phyloP scores from a whole-genome alignment of 2,888 invertebrate genomes.

The Meta bourneti region DNA sequence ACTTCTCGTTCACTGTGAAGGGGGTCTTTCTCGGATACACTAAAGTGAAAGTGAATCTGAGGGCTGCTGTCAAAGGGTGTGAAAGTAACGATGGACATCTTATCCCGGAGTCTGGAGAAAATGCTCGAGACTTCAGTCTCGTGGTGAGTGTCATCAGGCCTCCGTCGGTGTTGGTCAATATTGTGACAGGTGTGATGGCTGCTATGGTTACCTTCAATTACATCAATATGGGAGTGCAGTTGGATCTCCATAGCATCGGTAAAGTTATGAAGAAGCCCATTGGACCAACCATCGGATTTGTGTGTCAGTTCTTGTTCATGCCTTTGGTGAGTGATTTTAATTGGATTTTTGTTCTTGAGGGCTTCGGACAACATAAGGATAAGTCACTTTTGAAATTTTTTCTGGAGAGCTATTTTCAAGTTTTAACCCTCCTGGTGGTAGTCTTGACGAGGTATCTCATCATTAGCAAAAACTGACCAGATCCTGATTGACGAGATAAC shows the following conservation, averaged over 20 bases:
- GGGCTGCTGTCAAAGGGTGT: slow-evolving; percentile 34
- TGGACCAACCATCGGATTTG: slow-evolving; percentile 82
- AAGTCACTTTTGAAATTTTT: too few species aligned
- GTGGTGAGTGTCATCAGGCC: slow-evolving; percentile 71
- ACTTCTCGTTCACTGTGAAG: slow-evolving; percentile 80
- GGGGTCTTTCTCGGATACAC: slow-evolving; percentile 73
- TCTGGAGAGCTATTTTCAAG: too few species aligned
- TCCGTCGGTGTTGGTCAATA: slow-evolving; percentile 58
- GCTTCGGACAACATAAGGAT: background rate
- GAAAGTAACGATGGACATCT: background rate
- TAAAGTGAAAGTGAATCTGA: slow-evolving; percentile 55
- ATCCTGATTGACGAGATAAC: too few species aligned
- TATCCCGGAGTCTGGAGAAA: background rate
- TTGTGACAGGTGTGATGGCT: slow-evolving; percentile 80
- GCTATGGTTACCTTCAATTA: slow-evolving; percentile 80
- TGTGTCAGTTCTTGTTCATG: slow-evolving; percentile 83
- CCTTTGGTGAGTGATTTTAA: slow-evolving; percentile 81
- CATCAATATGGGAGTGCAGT: slow-evolving; percentile 82
- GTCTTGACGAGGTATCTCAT: too few species aligned
- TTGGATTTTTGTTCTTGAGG: background rate
- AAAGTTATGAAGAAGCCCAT: slow-evolving; percentile 81
- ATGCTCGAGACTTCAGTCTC: slow-evolving; percentile 38
- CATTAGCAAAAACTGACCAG: too few species aligned
- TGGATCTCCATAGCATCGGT: slow-evolving; percentile 81
- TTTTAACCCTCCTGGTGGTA: too few species aligned